Conservation (phyloP, 2,113 vertebrate genomes). For the Anolis carolinensis region DNA sequence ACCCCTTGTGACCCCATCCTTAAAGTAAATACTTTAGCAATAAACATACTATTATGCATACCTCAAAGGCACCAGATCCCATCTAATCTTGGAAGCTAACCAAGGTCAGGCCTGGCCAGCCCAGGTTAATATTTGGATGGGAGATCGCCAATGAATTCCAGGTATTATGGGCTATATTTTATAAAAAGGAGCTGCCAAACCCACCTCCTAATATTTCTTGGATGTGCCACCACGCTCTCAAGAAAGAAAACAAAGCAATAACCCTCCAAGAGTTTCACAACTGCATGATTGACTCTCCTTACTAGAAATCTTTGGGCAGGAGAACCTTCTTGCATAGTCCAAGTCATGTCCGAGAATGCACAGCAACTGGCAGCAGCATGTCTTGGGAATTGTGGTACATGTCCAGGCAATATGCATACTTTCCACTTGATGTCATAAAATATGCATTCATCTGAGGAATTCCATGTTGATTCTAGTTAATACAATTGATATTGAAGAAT, state of each 20-base stretch:
- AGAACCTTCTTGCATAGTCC: slow-evolving; percentile 5
- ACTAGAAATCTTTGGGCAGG: slow-evolving; percentile 3
- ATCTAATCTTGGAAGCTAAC: too few species aligned
- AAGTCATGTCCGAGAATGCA: background rate
- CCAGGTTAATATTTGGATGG: too few species aligned
- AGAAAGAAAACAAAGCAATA: slow-evolving; percentile 3
- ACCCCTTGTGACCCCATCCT: slow-evolving; percentile 61
- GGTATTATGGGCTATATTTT: too few species aligned
- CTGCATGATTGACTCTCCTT: slow-evolving; percentile 16
- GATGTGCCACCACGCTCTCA: slow-evolving; percentile 8
- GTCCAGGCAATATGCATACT: background rate
- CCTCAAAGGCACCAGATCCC: too few species aligned
- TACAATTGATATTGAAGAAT: background rate
- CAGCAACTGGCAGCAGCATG: background rate
- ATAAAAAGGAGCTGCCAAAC: too few species aligned
- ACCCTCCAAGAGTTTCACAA: background rate
- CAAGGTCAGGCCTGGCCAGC: too few species aligned
- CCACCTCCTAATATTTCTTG: too few species aligned
- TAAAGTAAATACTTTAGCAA: slow-evolving; percentile 44
- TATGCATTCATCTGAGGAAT: background rate
- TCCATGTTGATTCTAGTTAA: background rate
- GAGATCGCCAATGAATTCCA: too few species aligned
- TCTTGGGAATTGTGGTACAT: background rate
- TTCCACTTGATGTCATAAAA: background rate
- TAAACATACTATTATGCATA: background rate